A percentile compares a stretch with the other conserved stretches of the same genome.
phyloP scores from a whole-genome alignment of 2,888 invertebrate species.

The Megaustenia siamemsis region DNA sequence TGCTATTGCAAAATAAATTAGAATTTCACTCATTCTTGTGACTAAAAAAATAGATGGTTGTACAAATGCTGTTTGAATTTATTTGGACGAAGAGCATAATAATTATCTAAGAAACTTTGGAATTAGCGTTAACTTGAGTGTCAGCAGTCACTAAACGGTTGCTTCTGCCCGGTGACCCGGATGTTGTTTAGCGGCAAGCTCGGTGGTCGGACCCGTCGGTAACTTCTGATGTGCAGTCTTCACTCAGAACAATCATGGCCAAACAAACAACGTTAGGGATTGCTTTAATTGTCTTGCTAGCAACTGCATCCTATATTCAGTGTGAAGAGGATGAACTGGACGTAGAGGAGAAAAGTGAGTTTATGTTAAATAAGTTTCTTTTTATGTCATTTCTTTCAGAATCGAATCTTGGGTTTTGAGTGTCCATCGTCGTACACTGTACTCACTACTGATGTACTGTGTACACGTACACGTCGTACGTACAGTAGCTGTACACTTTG shows the following conservation, averaged over 20 bases:
- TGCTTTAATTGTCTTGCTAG: neutral
- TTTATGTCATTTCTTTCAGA: neutral
- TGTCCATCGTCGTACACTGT: neutral
- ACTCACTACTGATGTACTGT: no score
- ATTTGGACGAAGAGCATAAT: no score
- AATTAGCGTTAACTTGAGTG: no score
- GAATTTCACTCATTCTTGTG: no score
- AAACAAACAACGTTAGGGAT: neutral
- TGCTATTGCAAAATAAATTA: neutral
- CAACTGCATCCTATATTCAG: neutral
- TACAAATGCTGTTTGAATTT: no score
- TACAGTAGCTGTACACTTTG: no score
- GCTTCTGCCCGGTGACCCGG: constrained; percentile 4
- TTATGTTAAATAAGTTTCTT: no score
- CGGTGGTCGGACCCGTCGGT: neutral
- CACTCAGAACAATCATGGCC: neutral
- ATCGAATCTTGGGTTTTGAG: neutral
- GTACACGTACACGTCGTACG: no score
- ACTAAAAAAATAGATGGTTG: no score
- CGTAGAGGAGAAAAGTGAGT: neutral
- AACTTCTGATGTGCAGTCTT: neutral
- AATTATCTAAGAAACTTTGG: no score
- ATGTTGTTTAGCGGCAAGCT: neutral
- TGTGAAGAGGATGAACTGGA: neutral
- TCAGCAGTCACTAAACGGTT: no score